These are phyloP conservation scores for Brassicogethes aeneus DNA, from an alignment of 2,888 invertebrate species.

Conservation along the genomic window DNA sequence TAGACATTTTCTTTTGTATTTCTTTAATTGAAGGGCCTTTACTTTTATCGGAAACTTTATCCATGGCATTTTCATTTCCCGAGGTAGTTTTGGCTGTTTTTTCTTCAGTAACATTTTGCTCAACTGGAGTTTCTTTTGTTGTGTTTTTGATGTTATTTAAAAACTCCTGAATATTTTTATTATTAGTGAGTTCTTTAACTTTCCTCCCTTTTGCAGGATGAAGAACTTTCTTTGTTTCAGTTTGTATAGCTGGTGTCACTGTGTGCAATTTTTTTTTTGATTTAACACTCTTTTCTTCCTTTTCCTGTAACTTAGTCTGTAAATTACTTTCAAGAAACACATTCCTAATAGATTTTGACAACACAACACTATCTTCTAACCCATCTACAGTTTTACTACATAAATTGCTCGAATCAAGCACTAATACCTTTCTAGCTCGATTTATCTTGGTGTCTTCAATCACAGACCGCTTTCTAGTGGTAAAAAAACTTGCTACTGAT, in stretches of 20 bases:
- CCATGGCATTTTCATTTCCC: constrained; percentile 36
- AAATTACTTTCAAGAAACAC: constrained; percentile 3
- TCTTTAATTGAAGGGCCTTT: constrained; percentile 61
- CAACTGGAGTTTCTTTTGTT: constrained; percentile 7
- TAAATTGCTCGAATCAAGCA: constrained; percentile 29
- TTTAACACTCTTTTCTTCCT: constrained; percentile 15
- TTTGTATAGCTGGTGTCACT: constrained; percentile 6
- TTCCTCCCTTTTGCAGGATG: constrained; percentile 18
- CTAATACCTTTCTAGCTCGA: constrained; percentile 45
- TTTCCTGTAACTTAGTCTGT: constrained; percentile 17
- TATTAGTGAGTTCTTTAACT: constrained; percentile 18
- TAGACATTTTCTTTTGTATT: constrained; percentile 56
- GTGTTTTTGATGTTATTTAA: constrained; percentile 24
- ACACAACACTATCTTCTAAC: constrained; percentile 15
- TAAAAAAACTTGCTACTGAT: constrained; percentile 66
- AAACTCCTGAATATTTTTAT: constrained; percentile 28
- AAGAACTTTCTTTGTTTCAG: constrained; percentile 3
- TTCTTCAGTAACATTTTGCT: constrained; percentile 30
- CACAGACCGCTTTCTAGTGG: constrained; percentile 66
- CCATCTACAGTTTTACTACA: constrained; percentile 12
- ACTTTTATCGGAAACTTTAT: constrained; percentile 42
- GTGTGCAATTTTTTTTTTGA: constrained; percentile 11
- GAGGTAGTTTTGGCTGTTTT: constrained; percentile 25
- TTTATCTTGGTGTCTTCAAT: constrained; percentile 50
- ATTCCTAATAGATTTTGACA: constrained; percentile 13